Conservation (phyloP, 1,140 invertebrate species). For the Procambarus clarkii region DNA sequence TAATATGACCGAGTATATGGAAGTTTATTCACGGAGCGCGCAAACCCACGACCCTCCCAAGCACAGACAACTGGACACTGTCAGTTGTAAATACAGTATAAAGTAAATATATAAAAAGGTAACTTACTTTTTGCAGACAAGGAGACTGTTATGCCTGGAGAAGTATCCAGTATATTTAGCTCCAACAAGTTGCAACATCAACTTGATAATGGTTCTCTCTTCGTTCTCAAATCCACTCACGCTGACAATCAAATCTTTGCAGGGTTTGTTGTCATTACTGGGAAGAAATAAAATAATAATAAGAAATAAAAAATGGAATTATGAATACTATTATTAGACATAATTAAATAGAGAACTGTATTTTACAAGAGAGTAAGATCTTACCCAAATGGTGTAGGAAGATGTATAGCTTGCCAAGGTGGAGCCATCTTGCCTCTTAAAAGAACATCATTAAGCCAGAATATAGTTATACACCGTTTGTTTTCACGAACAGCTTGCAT, state of each 20-base stretch:
- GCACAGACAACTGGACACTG: too few relatives aligned
- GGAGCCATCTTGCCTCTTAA: constrained; percentile 88
- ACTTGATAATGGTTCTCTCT: constrained; percentile 86
- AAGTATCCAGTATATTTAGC: constrained; percentile 85
- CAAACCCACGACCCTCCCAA: too few relatives aligned
- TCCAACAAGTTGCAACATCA: constrained; percentile 90
- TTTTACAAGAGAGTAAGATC: constrained; percentile 16
- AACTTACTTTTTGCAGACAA: constrained; percentile 79
- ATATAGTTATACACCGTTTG: constrained; percentile 92
- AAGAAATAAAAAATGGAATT: background rate
- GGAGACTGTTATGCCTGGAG: constrained; percentile 78
- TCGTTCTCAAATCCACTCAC: constrained; percentile 91
- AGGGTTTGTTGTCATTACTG: constrained; percentile 79
- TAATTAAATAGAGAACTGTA: background rate
- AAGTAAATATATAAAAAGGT: background rate
- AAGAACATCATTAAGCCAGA: constrained; percentile 95
- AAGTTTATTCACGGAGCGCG: too few relatives aligned
- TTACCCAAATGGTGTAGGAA: constrained; percentile 87
- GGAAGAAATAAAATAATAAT: constrained; percentile 57
- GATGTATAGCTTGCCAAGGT: constrained; percentile 93
- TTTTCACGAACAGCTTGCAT: constrained; percentile 84
- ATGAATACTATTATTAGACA: too few relatives aligned
- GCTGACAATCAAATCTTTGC: constrained; percentile 82
- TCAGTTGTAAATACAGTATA: too few relatives aligned
- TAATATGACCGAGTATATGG: too few relatives aligned